These are phyloP conservation scores for Cephus spinipes DNA, from an alignment of 2,888 invertebrate genomes.

Conservation along the genomic window DNA sequence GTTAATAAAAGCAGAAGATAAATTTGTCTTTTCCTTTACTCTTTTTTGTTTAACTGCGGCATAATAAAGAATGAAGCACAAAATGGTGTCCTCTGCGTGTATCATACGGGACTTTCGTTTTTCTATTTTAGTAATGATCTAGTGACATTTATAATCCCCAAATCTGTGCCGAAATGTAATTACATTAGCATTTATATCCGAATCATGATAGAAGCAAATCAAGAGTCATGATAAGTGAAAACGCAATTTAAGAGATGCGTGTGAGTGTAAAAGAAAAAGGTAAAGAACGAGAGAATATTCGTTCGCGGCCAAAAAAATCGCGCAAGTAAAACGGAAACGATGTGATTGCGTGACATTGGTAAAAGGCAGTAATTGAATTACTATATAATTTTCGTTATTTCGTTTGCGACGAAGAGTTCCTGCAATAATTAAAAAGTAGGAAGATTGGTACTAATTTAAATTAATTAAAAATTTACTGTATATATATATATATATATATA, in stretches of 20 bases:
- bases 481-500: slow-evolving; percentile 47
- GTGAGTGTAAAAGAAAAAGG: neutral
- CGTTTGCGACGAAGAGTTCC: slow-evolving; percentile 42
- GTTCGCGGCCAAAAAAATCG: neutral
- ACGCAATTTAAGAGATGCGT: neutral
- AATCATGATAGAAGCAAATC: neutral
- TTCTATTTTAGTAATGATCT: neutral
- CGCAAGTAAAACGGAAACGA: neutral
- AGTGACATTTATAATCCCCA: neutral
- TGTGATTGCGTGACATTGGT: neutral
- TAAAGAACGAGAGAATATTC: neutral
- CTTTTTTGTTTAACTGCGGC: neutral
- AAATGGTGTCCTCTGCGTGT: neutral
- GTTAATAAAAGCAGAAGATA: neutral
- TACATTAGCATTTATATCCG: neutral
- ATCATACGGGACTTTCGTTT: too few relatives aligned
- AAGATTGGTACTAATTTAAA: slow-evolving; percentile 44
- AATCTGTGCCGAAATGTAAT: neutral
- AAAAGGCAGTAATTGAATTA: neutral
- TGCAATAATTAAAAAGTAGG: slow-evolving; percentile 30
- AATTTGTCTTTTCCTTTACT: neutral
- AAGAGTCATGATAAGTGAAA: neutral
- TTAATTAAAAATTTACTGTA: slow-evolving; percentile 38
- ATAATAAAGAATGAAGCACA: neutral
- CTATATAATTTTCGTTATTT: slow-evolving; percentile 24